phyloP scores from a whole-genome alignment of 2,113 vertebrate species.

The Oxyruncus cristatus region DNA sequence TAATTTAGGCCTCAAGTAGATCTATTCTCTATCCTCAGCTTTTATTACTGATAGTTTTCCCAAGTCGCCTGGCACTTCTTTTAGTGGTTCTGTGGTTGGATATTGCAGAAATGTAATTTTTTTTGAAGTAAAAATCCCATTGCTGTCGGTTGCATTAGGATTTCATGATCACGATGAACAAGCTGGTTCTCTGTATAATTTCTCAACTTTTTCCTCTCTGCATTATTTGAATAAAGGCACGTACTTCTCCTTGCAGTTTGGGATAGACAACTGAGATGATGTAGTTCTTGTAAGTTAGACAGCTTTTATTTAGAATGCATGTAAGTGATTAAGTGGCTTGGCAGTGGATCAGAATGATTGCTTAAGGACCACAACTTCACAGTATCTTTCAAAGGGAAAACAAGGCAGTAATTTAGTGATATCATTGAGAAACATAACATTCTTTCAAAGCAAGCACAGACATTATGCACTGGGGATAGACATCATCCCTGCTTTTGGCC shows the following conservation, averaged over 20 bases:
- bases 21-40: neutral
- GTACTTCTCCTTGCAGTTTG: neutral
- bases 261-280: neutral
- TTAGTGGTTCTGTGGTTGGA: neutral
- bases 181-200: neutral
- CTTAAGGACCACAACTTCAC: neutral
- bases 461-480: neutral
- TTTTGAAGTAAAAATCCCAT: neutral
- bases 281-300: neutral
- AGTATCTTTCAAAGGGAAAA: constrained; percentile 59
- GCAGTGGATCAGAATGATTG: constrained; percentile 26
- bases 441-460: constrained; percentile 25
- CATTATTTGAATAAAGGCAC: neutral
- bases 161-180: neutral
- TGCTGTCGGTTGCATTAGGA: neutral
- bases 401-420: constrained; percentile 37
- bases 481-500: constrained; percentile 14
- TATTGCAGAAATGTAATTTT: neutral
- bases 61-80: neutral
- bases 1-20: neutral
- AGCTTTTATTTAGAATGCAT: constrained; percentile 14
- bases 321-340: constrained; percentile 47
- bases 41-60: neutral
- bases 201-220: neutral
- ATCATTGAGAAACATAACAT: constrained; percentile 23